Evolutionary conservation across 1,140 invertebrate species (phyloP).

Genomic region (Diachasmimorpha longicaudata): DNA sequence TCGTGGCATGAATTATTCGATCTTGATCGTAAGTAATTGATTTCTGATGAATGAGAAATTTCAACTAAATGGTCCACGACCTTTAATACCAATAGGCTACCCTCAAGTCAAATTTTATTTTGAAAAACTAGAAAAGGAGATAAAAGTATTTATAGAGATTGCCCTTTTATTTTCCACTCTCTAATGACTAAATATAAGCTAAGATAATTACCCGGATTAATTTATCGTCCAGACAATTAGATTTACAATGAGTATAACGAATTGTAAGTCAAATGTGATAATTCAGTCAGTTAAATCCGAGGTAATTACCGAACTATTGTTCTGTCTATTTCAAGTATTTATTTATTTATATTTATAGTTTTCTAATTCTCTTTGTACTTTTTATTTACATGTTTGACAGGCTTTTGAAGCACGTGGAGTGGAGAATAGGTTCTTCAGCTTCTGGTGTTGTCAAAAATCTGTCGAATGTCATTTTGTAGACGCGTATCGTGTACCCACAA

Average conservation of each 20-base stretch:
- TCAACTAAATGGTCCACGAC: no score
- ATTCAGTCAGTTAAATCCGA: neutral
- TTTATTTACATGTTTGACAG: slow-evolving; percentile 10
- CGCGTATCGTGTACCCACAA: slow-evolving; percentile 13
- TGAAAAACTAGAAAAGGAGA: neutral
- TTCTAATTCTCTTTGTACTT: neutral
- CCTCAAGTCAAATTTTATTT: no score
- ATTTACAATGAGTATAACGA: neutral
- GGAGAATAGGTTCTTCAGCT: neutral
- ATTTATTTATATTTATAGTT: slow-evolving; percentile 1
- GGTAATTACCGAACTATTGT: neutral
- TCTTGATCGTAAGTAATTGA: no score
- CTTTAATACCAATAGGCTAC: no score
- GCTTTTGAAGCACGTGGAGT: slow-evolving; percentile 3
- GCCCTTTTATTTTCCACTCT: neutral
- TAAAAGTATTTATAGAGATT: neutral
- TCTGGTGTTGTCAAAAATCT: neutral
- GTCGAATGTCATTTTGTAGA: slow-evolving; percentile 13
- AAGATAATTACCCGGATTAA: neutral
- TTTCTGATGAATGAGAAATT: no score
- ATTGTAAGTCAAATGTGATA: neutral
- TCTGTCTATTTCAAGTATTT: neutral
- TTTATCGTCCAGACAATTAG: neutral
- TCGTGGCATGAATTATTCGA: no score
- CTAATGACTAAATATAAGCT: neutral